Base-by-base conservation (phyloP, 2,888 invertebrate genomes). In the Laothoe populi region DNA sequence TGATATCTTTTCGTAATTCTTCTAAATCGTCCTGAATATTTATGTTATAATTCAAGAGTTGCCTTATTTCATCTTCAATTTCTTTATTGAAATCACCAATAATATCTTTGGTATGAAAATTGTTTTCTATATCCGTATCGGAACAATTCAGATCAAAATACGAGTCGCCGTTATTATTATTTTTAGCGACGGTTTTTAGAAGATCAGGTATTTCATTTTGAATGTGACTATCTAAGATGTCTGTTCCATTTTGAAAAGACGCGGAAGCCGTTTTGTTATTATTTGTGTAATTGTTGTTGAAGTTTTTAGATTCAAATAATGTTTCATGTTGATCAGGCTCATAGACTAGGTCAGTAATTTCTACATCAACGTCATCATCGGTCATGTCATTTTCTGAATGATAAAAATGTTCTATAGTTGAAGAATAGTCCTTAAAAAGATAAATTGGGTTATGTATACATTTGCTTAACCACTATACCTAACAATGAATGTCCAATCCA, bases 11-110 rank as follows among this genome's bases (percentile, higher is more conserved):
- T 62, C 90, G 82, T 64, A 93, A 75, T 77, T 92, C 92, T 74
- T 92, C 86, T 75, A 93, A 78, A 66, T 92, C 91, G 58, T 90
- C 89, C 78, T 91, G 86, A 70, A 91, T 91, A 71, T 90, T 91
- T 24, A 92, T 87, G 67, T 92, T 92, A 69, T 90, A 88, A 75
- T 90, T 90, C 35, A 90, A 78, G 66, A 94, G 81, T 69, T 89
- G 88, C 68, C 90, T 93, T 60, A 94, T 92, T 87, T 94, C 94
- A 64, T 93, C 93, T 84, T 94, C 94, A 45, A 94, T 87, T 86
- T 94, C 94, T 78, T 93, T 93, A 65, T 93, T 93, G 70, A 94
- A 94, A 79, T 94, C 93, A 26, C 94, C 94, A 64, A 94, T 93
- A 49, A 94, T 94, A 73, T 93, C 90, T 71, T 87, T 89, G 4